Evolutionary conservation across 2,113 vertebrate species (phyloP).

Genomic region (Pseudonaja textilis): DNA sequence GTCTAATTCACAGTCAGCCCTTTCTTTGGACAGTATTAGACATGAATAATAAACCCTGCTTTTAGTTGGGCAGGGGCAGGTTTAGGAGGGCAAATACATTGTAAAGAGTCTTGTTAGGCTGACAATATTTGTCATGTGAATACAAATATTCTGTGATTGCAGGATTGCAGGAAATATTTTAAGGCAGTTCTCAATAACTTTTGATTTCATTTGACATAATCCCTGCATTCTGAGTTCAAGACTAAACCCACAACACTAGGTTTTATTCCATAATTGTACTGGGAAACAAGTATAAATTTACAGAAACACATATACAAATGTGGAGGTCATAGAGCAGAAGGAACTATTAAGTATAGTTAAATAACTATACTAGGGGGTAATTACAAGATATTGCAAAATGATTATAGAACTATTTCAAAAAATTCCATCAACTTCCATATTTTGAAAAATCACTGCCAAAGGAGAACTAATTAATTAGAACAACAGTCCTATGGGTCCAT

Average conservation of each 20-base stretch:
- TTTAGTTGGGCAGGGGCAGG: background rate
- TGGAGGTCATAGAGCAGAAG: background rate
- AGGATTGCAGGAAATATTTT: background rate
- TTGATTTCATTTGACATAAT: background rate
- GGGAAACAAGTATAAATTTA: background rate
- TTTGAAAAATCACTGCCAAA: background rate
- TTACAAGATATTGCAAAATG: background rate
- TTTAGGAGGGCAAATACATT: background rate
- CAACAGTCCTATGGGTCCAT: background rate
- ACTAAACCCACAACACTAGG: background rate
- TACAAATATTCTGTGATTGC: background rate
- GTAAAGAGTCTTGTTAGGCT: background rate
- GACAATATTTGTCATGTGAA: background rate
- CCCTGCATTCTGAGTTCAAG: background rate
- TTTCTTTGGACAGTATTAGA: background rate
- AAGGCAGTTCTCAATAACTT: background rate
- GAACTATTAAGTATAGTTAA: background rate
- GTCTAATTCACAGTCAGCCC: background rate
- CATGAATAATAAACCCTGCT: background rate
- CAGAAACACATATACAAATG: background rate
- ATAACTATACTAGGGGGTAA: background rate
- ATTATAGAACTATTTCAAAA: background rate
- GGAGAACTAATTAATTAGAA: background rate
- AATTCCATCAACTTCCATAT: background rate
- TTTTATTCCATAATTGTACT: background rate